Base-by-base conservation (phyloP, 2,888 invertebrate species). In the Patella pellucida region DNA sequence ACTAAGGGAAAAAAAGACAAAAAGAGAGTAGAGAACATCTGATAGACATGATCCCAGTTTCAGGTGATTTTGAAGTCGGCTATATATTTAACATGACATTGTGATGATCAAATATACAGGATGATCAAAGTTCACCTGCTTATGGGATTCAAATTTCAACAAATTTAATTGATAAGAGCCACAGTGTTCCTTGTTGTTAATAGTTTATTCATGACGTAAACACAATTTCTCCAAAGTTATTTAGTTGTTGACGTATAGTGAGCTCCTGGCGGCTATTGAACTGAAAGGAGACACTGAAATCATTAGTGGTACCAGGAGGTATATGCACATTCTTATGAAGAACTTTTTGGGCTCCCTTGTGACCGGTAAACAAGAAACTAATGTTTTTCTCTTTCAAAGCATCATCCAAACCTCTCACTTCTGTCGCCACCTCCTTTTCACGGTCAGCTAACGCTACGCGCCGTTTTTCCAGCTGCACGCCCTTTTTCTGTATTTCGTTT, bases 231-330 rank as follows among this genome's bases (percentile, higher is more conserved):
- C 87, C 88, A 62, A 88, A 83, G 54, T 83, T 85, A 16, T 77
- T 74, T 69, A 88, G 81, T 70, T 84, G 82, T 67, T 82, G 81
- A 54, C 85, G 77, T n/a, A 88, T 82, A 54, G 78, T 79, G 41
- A 84, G 78, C 75, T 87, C 86, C 62, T 85, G 80, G 19, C 85
- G 79, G 41, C 85, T 83, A 78, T 85, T 86, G 72, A 86, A 88
- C 82, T 86, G 85, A 56, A 88, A 87, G 52, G 85, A 85, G 19
- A 87, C 86, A 5, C 85, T 82, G 76, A 88, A 88, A 71, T 85
- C 86, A 71, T 85, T 83, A 5, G 84, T 82, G 11, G 84, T 82
- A 56, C 85, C 82, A 3, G 85, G 84, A 4, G 85, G 86, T 27
- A 88, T 83, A 51, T 84, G 71, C 2, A 86, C 83, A 73, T 83